Evolutionary conservation across 2,113 vertebrate species (phyloP), one percentile per base, ranked within the genome.

Genomic region (Chrysochloris asiatica): DNA sequence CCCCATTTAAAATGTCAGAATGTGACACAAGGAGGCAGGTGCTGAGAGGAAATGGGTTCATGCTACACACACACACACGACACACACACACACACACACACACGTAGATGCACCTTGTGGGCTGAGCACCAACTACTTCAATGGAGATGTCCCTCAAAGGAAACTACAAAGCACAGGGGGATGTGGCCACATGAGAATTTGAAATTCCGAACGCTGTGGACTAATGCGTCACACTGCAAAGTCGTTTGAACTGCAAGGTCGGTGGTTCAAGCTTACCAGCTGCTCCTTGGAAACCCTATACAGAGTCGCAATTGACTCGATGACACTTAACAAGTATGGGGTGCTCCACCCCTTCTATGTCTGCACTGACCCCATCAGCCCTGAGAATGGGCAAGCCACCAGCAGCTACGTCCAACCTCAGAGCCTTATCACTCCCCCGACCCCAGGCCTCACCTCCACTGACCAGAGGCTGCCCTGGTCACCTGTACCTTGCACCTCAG

Each of bases 291-390:
- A n/a, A n/a, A n/a, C n/a, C n/a, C n/a, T n/a, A n/a, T n/a, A n/a
- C n/a, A n/a, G n/a, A n/a, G n/a, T n/a, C n/a, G n/a, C n/a, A n/a
- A n/a, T n/a, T n/a, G n/a, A n/a, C n/a, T n/a, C n/a, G n/a, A n/a
- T n/a, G 48, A 16, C 9, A 50, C 48, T n/a, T 50, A 50, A 10
- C 13, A 13, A 63, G 30, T 13, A 63, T 63, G 59, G 59, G 59
- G 13, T 33, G 28, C 22, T 38, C 26, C 8, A n/a, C 30, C 91
- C 91, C 96, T 8, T 4, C 93, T 93, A 95, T 92, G 95, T 77
- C 94, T 95, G 92, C 91, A 93, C 95, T 72, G 69, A 97, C 93
- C 96, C 95, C 96, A 95, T 95, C 94, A 91, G 87, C 90, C 95
- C 90, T 81, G 86, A 86, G 88, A 96, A 96, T 96, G 92, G 77